Conservation (phyloP, 2,113 vertebrate species). For the Equus przewalskii region DNA sequence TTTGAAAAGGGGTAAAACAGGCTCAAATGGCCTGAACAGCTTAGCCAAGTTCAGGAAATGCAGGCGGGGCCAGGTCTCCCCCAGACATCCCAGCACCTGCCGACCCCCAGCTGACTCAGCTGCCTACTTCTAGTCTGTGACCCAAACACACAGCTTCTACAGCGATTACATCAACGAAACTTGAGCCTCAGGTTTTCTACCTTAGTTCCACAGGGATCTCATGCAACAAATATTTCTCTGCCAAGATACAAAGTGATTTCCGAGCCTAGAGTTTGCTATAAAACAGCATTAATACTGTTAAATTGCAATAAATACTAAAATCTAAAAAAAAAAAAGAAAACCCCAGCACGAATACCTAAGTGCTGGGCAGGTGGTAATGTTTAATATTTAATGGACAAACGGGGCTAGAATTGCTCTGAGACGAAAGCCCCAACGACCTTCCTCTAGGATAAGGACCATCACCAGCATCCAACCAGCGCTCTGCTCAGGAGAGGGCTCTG, state of each 20-base stretch:
- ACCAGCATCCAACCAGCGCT: background rate
- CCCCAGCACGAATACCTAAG: background rate
- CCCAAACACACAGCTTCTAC: background rate
- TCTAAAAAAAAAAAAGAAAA: background rate
- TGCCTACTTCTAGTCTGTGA: background rate
- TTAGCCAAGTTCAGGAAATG: background rate
- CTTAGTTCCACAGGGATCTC: background rate
- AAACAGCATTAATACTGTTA: background rate
- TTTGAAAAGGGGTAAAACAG: background rate
- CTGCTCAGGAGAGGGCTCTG: background rate
- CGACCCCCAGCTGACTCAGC: background rate
- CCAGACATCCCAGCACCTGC: background rate
- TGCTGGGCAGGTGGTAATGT: background rate
- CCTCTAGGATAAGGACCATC: background rate
- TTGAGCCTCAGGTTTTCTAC: background rate
- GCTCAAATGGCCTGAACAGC: background rate
- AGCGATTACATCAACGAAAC: background rate
- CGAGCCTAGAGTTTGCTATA: background rate
- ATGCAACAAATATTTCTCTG: slow-evolving; percentile 29
- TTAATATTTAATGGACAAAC: slow-evolving; percentile 24
- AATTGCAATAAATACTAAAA: background rate
- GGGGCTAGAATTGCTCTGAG: background rate
- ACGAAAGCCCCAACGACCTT: background rate
- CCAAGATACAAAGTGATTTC: background rate
- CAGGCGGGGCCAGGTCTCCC: background rate